phyloP scores from a whole-genome alignment of 2,797 vertebrate genomes.

The Hafferia zeledoni region DNA sequence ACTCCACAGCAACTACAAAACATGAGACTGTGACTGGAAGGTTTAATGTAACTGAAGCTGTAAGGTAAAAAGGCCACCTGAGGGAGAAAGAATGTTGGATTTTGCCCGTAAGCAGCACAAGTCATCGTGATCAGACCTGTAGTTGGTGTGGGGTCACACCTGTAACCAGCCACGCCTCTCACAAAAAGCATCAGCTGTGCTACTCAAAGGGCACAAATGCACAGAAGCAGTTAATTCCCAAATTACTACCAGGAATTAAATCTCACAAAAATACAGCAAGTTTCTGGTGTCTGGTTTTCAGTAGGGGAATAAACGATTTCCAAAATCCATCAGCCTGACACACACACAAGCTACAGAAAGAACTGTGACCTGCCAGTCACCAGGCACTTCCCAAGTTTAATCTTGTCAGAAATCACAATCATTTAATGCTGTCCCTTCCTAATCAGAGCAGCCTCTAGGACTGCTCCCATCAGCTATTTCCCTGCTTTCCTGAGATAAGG shows the following conservation, averaged over 20 bases:
- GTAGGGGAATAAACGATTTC: background rate
- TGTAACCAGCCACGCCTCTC: background rate
- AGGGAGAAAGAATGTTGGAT: background rate
- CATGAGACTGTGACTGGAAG: background rate
- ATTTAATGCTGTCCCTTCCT: rapidly evolving
- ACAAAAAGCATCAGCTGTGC: background rate
- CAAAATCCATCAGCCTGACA: background rate
- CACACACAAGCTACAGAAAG: background rate
- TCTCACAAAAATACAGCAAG: background rate
- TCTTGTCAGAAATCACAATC: background rate
- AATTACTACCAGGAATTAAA: background rate
- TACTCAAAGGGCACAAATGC: background rate
- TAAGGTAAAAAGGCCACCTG: background rate
- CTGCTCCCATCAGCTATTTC: background rate
- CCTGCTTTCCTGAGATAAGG: background rate
- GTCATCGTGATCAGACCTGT: rapidly evolving
- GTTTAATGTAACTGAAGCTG: background rate
- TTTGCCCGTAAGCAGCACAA: background rate
- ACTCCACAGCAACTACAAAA: background rate
- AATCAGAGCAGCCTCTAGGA: background rate
- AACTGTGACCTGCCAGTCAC: background rate
- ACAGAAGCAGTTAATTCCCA: background rate
- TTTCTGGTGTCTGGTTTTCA: background rate
- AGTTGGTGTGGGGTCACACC: background rate
- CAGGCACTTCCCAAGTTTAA: background rate